Percentiles rank a stretch among this genome's conserved stretches.
phyloP scores from a whole-genome alignment of 2,888 invertebrate genomes.

The Drosophila incognita region DNA sequence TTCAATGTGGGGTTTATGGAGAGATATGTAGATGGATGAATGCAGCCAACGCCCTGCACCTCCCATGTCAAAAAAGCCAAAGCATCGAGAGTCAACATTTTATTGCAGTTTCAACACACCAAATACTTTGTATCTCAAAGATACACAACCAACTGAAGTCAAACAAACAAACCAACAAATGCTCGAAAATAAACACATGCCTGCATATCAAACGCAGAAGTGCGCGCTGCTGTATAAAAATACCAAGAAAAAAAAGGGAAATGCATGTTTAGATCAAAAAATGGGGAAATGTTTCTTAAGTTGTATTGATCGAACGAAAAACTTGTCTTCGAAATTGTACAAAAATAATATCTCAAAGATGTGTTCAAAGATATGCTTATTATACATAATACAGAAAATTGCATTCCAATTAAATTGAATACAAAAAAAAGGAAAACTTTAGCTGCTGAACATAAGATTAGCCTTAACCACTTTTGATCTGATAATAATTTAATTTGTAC shows the following conservation, averaged over 20 bases:
- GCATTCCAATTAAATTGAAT: not conserved
- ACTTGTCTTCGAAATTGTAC: not conserved
- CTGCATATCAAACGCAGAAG: conserved; percentile 5
- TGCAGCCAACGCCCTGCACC: conserved; percentile 51
- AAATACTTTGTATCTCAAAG: conserved; percentile 48
- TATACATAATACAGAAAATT: not conserved
- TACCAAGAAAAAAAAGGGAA: conserved; percentile 25
- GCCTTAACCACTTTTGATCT: not conserved
- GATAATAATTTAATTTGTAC: not conserved
- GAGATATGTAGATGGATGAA: conserved; percentile 20
- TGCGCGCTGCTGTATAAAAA: conserved; percentile 51
- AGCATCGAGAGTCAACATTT: conserved; percentile 59
- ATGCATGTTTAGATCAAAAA: conserved; percentile 8
- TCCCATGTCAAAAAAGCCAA: conserved; percentile 62
- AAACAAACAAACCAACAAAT: conserved; percentile 45
- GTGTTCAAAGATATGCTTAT: not conserved
- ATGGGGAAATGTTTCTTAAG: conserved; percentile 45
- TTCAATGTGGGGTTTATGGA: conserved; percentile 77
- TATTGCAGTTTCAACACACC: conserved; percentile 39
- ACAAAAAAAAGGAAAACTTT: not conserved
- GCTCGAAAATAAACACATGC: conserved; percentile 47
- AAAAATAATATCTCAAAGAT: not conserved
- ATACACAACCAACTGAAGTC: conserved; percentile 50
- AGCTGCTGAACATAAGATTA: not conserved
- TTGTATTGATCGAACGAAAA: conserved; percentile 8